Evolutionary conservation across 2,113 vertebrate genomes (phyloP), one percentile per base, ranked within the genome.

Genomic region (Pelobates fuscus): DNA sequence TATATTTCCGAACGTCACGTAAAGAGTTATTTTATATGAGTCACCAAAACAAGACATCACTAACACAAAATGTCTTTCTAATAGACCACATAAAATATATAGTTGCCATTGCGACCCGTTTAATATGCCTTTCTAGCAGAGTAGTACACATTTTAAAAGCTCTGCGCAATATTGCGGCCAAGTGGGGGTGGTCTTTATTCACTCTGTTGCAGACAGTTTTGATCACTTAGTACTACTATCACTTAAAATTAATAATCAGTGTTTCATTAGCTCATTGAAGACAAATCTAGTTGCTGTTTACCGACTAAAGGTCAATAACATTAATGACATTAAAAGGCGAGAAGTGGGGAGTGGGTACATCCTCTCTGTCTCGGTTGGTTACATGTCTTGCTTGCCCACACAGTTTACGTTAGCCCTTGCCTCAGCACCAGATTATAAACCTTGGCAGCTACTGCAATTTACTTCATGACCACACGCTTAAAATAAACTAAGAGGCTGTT

Each of bases 401-500:
- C 55, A 55, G 23, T 26, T 32, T 26, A 58, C 3, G 7, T 59
- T 70, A 66, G 21, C 26, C 60, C 26, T 12, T 17, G 8, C 21
- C 18, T 14, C 26, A 27, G 24, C 23, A 30, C 6, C 8, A 64
- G 44, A 54, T 24, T 20, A 12, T 73, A 54, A 23, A 37, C 14
- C 52, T 63, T 64, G 60, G 60, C 70, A 64, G 70, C n/a, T 2
- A 23, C 17, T 26, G 23, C 27, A 43, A 32, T 17, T 67, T 32
- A 59, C 63, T 75, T 46, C 25, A 25, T 18, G n/a, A 67, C 71
- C 63, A 75, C 62, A 67, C 41, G 43, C 15, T 37, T 26, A 32
- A 68, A 61, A 15, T 49, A 67, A 55, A 77, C 27, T 30, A 37
- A 63, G 61, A 21, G 17, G 8, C 26, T 61, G n/a, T 43, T 59